phyloP scores from a whole-genome alignment of 2,888 invertebrate species.

The Ormyrus thymus region DNA sequence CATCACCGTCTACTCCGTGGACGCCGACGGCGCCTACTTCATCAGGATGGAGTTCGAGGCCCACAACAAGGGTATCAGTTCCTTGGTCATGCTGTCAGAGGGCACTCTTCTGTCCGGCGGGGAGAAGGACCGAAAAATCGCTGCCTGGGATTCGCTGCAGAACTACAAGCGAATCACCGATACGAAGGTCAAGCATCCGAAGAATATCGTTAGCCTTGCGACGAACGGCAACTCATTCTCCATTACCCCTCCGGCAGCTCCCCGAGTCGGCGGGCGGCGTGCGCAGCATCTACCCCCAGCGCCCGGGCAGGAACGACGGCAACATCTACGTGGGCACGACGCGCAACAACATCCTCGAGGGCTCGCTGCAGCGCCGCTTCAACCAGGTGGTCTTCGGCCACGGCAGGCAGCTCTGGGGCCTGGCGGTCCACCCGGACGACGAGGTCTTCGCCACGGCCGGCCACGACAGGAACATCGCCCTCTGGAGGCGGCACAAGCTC shows the following conservation, averaged over 20 bases:
- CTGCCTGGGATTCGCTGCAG: conserved; percentile 93
- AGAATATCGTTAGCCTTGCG: too few species aligned
- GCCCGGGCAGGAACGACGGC: conserved; percentile 91
- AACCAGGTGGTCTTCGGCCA: conserved; percentile 92
- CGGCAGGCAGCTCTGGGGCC: conserved; percentile 89
- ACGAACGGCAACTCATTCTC: too few species aligned
- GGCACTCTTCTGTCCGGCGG: conserved; percentile 93
- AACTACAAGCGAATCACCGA: conserved; percentile 93
- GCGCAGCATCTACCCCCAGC: conserved; percentile 90
- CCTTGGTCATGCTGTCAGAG: conserved; percentile 91
- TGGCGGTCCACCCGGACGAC: conserved; percentile 93
- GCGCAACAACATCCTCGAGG: conserved; percentile 91
- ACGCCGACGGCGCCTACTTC: conserved; percentile 92
- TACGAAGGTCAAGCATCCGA: too few species aligned
- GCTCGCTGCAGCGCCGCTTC: conserved; percentile 91
- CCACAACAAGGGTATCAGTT: conserved; percentile 91
- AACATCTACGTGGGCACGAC: conserved; percentile 94
- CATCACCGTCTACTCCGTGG: conserved; percentile 92
- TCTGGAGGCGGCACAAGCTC: conserved; percentile 93
- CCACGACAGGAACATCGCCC: conserved; percentile 91
- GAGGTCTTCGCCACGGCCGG: conserved; percentile 95
- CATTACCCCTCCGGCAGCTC: conserved; percentile 76
- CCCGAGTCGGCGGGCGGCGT: conserved; percentile 93
- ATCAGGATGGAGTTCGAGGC: conserved; percentile 93
- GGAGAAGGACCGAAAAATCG: conserved; percentile 91